phyloP scores from a whole-genome alignment of 2,797 vertebrate genomes.

The Squalus acanthias region DNA sequence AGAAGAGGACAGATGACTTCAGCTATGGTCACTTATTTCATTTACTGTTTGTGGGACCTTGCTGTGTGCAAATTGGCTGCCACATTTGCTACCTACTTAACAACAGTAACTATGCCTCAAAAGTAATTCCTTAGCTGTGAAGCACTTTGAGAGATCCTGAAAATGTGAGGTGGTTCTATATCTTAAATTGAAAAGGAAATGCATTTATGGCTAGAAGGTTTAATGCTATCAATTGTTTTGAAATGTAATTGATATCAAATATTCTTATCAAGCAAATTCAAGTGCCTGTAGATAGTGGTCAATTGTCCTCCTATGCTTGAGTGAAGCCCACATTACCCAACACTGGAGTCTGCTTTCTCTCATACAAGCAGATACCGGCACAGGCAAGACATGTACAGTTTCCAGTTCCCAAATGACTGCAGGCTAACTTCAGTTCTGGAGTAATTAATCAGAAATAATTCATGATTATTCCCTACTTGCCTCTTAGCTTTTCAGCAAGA shows the following conservation, averaged over 20 bases:
- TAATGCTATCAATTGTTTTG: neutral
- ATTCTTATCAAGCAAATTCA: neutral
- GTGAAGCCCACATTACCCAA: neutral
- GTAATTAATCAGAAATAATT: slow-evolving; percentile 8
- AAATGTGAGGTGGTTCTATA: neutral
- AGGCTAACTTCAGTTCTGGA: neutral
- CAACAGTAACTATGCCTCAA: neutral
- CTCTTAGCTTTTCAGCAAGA: neutral
- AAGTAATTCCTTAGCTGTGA: neutral
- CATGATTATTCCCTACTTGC: neutral
- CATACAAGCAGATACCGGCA: neutral
- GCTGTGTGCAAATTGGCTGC: neutral
- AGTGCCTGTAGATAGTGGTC: neutral
- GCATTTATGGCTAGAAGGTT: neutral
- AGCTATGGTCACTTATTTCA: neutral
- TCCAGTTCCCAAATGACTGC: neutral
- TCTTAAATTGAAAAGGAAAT: neutral
- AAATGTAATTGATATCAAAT: neutral
- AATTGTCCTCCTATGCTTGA: neutral
- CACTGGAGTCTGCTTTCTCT: neutral
- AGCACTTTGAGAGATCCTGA: neutral
- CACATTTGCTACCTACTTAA: neutral
- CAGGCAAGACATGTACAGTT: neutral
- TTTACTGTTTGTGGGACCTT: neutral
- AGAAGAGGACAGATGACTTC: neutral